Percentiles rank a stretch among this genome's conserved stretches.
phyloP scores from a whole-genome alignment of 2,888 invertebrate species.

The Diplolepis rosae region DNA sequence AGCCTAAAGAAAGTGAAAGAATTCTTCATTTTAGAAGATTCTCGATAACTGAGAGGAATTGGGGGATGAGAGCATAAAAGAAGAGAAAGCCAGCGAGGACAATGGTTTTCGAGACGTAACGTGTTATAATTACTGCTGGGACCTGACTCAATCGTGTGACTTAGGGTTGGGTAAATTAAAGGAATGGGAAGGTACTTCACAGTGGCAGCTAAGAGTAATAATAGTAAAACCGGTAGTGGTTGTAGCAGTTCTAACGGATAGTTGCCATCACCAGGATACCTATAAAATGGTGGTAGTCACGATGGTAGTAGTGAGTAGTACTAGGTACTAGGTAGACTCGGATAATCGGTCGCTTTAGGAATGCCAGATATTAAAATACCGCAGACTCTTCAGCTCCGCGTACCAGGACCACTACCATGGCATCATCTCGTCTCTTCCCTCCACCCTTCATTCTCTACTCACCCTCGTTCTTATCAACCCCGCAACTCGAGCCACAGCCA shows the following conservation, averaged over 20 bases:
- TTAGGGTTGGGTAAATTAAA: conserved; percentile 7
- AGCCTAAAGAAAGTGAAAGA: neutral
- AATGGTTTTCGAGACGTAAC: conserved; percentile 19
- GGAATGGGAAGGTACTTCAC: neutral
- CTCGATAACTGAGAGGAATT: neutral
- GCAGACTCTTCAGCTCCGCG: conserved; percentile 63
- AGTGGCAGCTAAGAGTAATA: neutral
- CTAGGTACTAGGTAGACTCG: conserved; percentile 52
- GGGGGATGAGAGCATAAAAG: too few relatives aligned
- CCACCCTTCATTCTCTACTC: conserved; percentile 40
- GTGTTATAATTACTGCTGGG: conserved; percentile 20
- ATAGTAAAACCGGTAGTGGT: conserved; percentile 6
- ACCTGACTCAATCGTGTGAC: neutral
- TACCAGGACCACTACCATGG: conserved; percentile 48
- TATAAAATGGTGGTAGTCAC: neutral
- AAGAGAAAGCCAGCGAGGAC: neutral
- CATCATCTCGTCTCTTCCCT: conserved; percentile 45
- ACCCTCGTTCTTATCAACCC: conserved; percentile 27
- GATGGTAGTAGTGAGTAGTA: conserved; percentile 7
- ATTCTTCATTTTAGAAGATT: neutral
- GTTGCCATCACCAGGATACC: neutral
- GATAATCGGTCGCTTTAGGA: conserved; percentile 69
- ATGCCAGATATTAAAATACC: conserved; percentile 73
- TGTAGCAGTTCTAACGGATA: conserved; percentile 7
- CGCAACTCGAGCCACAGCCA: conserved; percentile 34